Evolutionary conservation across 2,797 vertebrate genomes (phyloP).

Genomic region (Acrocephalus scirpaceus): DNA sequence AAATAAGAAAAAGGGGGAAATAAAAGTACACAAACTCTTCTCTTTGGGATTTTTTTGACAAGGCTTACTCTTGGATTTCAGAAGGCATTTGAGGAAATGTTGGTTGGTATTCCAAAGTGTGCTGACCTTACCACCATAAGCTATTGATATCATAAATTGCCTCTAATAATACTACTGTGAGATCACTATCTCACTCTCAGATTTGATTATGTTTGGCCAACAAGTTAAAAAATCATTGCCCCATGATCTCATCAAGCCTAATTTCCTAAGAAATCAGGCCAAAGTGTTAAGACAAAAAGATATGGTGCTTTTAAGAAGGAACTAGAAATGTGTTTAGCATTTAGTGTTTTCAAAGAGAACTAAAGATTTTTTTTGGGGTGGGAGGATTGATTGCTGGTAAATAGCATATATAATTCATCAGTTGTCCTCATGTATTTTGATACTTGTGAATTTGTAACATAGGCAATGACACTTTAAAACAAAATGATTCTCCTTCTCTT

Average conservation of each 20-base stretch:
- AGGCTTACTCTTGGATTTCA: background rate
- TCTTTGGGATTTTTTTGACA: background rate
- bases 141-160: background rate
- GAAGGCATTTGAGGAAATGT: background rate
- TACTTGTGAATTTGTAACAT: slow-evolving; percentile 19
- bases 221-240: background rate
- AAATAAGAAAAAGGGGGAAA: background rate
- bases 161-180: background rate
- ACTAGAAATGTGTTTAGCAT: background rate
- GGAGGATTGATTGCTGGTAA: background rate
- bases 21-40: background rate
- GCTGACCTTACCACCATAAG: background rate
- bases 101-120: background rate
- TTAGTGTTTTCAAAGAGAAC: background rate
- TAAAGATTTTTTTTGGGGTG: background rate
- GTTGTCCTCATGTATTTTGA: slow-evolving; percentile 31
- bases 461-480: background rate
- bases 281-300: background rate
- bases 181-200: background rate
- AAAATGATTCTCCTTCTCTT: slow-evolving; percentile 20
- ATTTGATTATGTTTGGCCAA: background rate
- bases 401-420: background rate
- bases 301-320: background rate
- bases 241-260: background rate
- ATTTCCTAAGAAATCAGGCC: background rate